Evolutionary conservation across 1,140 invertebrate species (phyloP).

Genomic region (Sminthurides bifidus): DNA sequence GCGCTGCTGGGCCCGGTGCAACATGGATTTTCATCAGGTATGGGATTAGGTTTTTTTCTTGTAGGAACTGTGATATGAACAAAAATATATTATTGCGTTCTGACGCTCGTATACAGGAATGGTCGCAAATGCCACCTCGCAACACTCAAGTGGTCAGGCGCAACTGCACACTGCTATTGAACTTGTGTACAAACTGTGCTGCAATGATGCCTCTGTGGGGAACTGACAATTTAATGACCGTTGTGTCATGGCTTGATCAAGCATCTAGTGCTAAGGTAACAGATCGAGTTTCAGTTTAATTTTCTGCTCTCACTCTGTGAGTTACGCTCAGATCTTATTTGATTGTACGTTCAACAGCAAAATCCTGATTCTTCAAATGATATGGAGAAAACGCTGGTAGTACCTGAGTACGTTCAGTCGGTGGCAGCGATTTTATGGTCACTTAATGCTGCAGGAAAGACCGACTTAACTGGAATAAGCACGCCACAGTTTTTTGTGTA

Average conservation of each 20-base stretch:
- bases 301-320: no score
- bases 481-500: conserved; percentile 20
- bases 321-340: no score
- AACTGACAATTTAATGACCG: conserved; percentile 15
- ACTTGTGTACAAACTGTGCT: conserved; percentile 61
- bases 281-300: no score
- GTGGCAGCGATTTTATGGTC: conserved; percentile 24
- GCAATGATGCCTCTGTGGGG: conserved; percentile 23
- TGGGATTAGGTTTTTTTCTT: not conserved
- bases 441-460: conserved; percentile 33
- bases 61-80: not conserved
- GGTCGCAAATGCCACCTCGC: conserved; percentile 36
- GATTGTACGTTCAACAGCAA: no score
- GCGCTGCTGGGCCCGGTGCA: conserved; percentile 35
- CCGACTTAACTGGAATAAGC: conserved; percentile 19
- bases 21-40: conserved; percentile 27
- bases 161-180: conserved; percentile 59
- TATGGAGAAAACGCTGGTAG: not conserved
- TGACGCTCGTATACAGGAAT: conserved; percentile 28
- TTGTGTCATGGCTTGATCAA: conserved; percentile 27
- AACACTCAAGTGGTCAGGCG: conserved; percentile 33
- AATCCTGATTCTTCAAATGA: not conserved
- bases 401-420: conserved; percentile 30
- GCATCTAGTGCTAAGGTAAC: no score
- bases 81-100: conserved; percentile 8